Percentiles rank a stretch among this genome's conserved stretches.
Conservation (phyloP, 2,888 invertebrate species). For the Apotomis betuletana region DNA sequence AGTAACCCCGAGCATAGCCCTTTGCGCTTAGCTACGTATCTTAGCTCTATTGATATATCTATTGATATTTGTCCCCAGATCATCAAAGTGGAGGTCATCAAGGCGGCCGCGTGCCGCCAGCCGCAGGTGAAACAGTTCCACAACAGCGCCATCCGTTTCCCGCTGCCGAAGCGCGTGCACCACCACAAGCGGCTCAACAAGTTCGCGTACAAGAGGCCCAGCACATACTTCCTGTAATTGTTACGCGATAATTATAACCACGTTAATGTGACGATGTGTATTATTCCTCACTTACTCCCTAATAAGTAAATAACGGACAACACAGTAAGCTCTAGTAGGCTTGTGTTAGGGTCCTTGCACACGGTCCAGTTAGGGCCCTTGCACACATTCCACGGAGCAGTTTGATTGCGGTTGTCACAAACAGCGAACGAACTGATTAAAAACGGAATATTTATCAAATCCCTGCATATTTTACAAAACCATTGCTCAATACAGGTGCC, state of each 20-base stretch:
- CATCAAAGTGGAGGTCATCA: slow-evolving; percentile 97
- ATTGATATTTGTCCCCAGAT: slow-evolving; percentile 85
- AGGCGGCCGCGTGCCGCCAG: slow-evolving; percentile 94
- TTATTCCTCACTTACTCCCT: slow-evolving; percentile 23
- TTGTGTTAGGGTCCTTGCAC: no score
- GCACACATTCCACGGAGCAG: no score
- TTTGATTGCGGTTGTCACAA: no score
- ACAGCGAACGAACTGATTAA: no score
- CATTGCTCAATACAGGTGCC: no score
- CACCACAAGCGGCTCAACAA: slow-evolving; percentile 92
- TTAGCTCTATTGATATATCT: not conserved
- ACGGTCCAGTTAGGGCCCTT: no score
- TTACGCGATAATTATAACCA: slow-evolving; percentile 67
- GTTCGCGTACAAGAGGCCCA: slow-evolving; percentile 92
- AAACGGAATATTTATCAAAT: no score
- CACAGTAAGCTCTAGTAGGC: no score
- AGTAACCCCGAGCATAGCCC: no score
- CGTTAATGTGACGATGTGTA: slow-evolving; percentile 54
- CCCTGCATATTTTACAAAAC: no score
- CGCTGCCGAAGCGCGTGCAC: slow-evolving; percentile 95
- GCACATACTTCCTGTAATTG: slow-evolving; percentile 88
- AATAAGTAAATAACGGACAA: no score
- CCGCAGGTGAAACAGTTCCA: slow-evolving; percentile 99
- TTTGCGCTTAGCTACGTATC: no score
- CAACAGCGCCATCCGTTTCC: slow-evolving; percentile 98